A percentile compares a stretch with the other conserved stretches of the same genome.
Evolutionary conservation across 2,888 invertebrate genomes (phyloP).

Genomic region (Rhyacophila evoluta): DNA sequence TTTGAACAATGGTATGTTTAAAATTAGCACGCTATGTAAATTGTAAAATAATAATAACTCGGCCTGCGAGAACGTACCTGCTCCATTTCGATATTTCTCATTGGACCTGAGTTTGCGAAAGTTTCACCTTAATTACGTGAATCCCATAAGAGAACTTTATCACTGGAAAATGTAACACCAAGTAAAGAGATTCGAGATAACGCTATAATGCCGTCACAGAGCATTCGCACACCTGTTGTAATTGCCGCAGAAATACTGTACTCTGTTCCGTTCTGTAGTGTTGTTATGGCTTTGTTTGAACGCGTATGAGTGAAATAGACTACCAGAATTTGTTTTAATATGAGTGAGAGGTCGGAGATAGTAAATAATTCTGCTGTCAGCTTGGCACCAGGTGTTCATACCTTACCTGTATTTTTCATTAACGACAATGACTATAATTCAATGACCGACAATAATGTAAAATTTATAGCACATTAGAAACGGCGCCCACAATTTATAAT

Average conservation of each 20-base stretch:
- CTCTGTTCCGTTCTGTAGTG: not conserved
- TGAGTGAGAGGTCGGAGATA: slow-evolving; percentile 7
- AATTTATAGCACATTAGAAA: not conserved
- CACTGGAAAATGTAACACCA: slow-evolving; percentile 38
- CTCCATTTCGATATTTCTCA: slow-evolving; percentile 49
- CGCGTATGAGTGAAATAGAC: slow-evolving; percentile 38
- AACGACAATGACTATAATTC: slow-evolving; percentile 10
- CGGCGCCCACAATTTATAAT: not conserved
- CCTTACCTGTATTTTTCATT: slow-evolving; percentile 20
- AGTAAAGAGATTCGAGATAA: slow-evolving; percentile 36
- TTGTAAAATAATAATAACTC: slow-evolving; percentile 33
- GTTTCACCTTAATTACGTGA: slow-evolving; percentile 2
- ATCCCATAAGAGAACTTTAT: slow-evolving; percentile 38
- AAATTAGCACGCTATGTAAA: slow-evolving; percentile 49
- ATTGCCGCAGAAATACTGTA: slow-evolving; percentile 39
- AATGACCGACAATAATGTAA: not conserved
- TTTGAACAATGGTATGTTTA: slow-evolving; percentile 52
- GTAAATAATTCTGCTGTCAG: slow-evolving; percentile 3
- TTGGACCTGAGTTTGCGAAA: slow-evolving; percentile 33
- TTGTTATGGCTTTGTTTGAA: slow-evolving; percentile 46
- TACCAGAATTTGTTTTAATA: not conserved
- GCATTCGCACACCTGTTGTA: slow-evolving; percentile 44
- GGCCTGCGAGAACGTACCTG: slow-evolving; percentile 39
- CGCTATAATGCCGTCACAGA: slow-evolving; percentile 31
- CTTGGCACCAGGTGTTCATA: slow-evolving; percentile 20